phyloP scores from a whole-genome alignment of 1,140 invertebrate genomes.

The Nilaparvata lugens region DNA sequence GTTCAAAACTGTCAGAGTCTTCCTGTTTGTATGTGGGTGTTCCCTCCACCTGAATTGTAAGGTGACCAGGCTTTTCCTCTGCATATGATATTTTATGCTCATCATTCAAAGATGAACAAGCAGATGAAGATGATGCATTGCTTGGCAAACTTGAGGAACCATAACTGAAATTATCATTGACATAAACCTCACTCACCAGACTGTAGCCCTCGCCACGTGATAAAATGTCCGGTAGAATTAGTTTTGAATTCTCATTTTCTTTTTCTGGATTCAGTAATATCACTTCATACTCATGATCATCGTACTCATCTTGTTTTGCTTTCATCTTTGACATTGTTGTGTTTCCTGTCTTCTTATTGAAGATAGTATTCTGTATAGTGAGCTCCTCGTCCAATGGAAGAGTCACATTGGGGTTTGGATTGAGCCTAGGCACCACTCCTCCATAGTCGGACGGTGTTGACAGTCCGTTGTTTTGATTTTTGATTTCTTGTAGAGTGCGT shows the following conservation, averaged over 20 bases:
- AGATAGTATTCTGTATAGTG: slow-evolving; percentile 60
- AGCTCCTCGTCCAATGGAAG: slow-evolving; percentile 66
- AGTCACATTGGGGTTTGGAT: slow-evolving; percentile 31
- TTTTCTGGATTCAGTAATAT: slow-evolving; percentile 26
- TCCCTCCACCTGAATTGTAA: slow-evolving; percentile 71
- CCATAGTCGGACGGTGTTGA: slow-evolving; percentile 51
- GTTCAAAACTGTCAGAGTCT: slow-evolving; percentile 68
- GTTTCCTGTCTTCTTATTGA: slow-evolving; percentile 45
- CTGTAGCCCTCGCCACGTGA: slow-evolving; percentile 46
- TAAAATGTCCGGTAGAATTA: slow-evolving; percentile 42
- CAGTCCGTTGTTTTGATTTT: slow-evolving; percentile 31
- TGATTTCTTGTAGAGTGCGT: slow-evolving; percentile 36
- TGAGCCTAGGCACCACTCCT: slow-evolving; percentile 43
- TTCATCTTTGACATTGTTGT: slow-evolving; percentile 44
- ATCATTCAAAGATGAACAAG: slow-evolving; percentile 16
- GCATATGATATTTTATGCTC: slow-evolving; percentile 34
- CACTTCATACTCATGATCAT: slow-evolving; percentile 32
- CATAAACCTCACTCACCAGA: slow-evolving; percentile 65
- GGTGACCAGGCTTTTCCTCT: slow-evolving; percentile 52
- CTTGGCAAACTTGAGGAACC: slow-evolving; percentile 46
- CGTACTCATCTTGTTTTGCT: slow-evolving; percentile 17
- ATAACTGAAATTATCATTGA: slow-evolving; percentile 62
- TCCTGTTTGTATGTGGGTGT: slow-evolving; percentile 43
- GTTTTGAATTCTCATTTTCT: slow-evolving; percentile 31
- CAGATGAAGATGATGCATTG: slow-evolving; percentile 11